phyloP scores from a whole-genome alignment of 2,797 vertebrate genomes.

The Siniperca obscura region DNA sequence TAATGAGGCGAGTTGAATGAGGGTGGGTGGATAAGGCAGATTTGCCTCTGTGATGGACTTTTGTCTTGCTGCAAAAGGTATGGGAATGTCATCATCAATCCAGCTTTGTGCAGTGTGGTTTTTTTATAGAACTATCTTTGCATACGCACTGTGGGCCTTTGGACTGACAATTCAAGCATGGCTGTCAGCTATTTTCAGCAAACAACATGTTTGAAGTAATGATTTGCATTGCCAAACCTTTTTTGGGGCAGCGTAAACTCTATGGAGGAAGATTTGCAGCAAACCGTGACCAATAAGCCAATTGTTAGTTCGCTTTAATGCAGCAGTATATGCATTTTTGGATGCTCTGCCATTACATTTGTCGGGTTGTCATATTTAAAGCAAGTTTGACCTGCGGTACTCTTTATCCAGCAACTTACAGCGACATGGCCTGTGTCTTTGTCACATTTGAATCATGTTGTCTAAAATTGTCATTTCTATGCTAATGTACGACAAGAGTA shows the following conservation, averaged over 20 bases:
- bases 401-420: conserved; percentile 37
- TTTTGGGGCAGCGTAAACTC: conserved; percentile 56
- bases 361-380: conserved; percentile 59
- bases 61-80: conserved; percentile 69
- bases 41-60: conserved; percentile 67
- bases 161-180: conserved; percentile 75
- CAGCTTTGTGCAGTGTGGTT: conserved; percentile 54
- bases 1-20: conserved; percentile 68
- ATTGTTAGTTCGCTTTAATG: conserved; percentile 50
- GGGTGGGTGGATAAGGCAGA: conserved; percentile 65
- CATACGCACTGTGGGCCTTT: conserved; percentile 56
- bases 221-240: conserved; percentile 71
- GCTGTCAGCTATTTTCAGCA: conserved; percentile 75
- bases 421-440: conserved; percentile 39
- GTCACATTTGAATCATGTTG: conserved; percentile 47
- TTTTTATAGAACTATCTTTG: conserved; percentile 48
- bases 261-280: conserved; percentile 52
- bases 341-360: conserved; percentile 56
- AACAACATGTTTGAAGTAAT: conserved; percentile 76
- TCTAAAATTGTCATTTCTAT: conserved; percentile 44
- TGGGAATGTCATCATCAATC: conserved; percentile 73
- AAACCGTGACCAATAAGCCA: conserved; percentile 49
- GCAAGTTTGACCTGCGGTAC: conserved; percentile 46
- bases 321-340: conserved; percentile 45
- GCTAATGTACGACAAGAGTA: conserved; percentile 37